Base-by-base conservation (phyloP, 1,140 invertebrate genomes). In the Aporrectodea caliginosa region DNA sequence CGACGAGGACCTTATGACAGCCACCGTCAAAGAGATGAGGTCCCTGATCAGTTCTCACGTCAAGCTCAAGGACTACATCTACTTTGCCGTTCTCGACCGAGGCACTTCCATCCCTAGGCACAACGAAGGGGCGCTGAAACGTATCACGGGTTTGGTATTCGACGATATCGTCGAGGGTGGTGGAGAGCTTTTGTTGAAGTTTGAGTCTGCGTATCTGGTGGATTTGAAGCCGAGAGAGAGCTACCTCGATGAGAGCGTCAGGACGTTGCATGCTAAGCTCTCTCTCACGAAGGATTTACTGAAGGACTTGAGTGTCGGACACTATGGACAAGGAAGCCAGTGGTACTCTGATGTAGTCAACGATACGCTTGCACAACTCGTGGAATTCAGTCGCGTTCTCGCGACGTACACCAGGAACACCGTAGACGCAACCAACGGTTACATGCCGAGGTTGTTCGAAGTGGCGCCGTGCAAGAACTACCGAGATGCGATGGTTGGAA, bases 21-120 rank as follows among this genome's bases (percentile, higher is more conserved):
- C 31, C 33, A n/a, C 35, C 30, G 73, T 34, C 0, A 22, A 31
- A 29, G 35, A 14, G 2, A 14, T 74, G 73, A 33, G 35, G 35
- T 2, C 27, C 14, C 27, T 33, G 0, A 33, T 30, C 6, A 14
- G n/a, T n/a, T 32, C 27, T 74, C 30, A 32, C 0, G 27, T 74
- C 29, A 31, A 74, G 30, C 73, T 74, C n/a, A 31, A 33, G 12
- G 73, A 74, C 33, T 74, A 74, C 33, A 74, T 74, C 12, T 74
- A 74, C 33, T 74, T 74, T n/a, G 31, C 73, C 30, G 1, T 74
- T n/a, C 29, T 74, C 12, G 30, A 74, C 2, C 35, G 31, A n/a
- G 27, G 35, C 31, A 74, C 73, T 1, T 74, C 73, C 1, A 74
- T 33, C 0, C 30, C 35, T 33, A 74, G 35, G 16, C 73, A 74